These are phyloP conservation scores for Drosophila paramelanica DNA, from an alignment of 2,888 invertebrate genomes.

Conservation along the genomic window DNA sequence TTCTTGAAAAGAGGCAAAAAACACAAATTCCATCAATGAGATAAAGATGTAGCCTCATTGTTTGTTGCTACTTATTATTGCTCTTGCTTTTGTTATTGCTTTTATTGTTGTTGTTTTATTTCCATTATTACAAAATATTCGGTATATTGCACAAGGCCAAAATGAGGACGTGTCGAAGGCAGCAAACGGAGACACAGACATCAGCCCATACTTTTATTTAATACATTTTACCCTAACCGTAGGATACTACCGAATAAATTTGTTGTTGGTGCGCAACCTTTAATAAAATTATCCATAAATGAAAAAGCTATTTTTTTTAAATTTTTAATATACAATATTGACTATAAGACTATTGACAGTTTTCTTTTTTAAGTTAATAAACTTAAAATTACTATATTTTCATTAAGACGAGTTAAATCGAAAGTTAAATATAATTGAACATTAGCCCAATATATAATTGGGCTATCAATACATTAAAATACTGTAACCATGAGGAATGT, in stretches of 20 bases:
- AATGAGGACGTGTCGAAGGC: conserved; percentile 54
- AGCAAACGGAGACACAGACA: conserved; percentile 28
- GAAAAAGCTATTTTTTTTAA: no score
- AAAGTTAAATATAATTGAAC: no score
- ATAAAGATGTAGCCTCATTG: conserved; percentile 60
- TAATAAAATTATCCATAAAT: background rate
- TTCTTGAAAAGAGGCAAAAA: conserved; percentile 40
- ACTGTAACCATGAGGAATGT: no score
- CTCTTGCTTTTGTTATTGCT: conserved; percentile 20
- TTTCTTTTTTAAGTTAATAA: no score
- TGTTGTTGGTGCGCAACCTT: background rate
- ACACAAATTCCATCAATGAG: conserved; percentile 48
- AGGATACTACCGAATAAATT: background rate
- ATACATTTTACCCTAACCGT: conserved; percentile 8
- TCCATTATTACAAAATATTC: conserved; percentile 77
- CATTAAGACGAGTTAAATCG: no score
- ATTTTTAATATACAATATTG: no score
- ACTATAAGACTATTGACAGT: no score
- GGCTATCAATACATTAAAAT: no score
- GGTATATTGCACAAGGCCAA: conserved; percentile 71
- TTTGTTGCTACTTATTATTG: conserved; percentile 30
- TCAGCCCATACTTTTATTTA: conserved; percentile 29
- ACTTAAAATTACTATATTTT: no score
- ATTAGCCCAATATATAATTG: no score
- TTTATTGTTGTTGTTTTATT: conserved; percentile 38